Evolutionary conservation across 1,140 invertebrate species (phyloP), one percentile per base, ranked within the genome.

Genomic region (Pteromalus puparum): DNA sequence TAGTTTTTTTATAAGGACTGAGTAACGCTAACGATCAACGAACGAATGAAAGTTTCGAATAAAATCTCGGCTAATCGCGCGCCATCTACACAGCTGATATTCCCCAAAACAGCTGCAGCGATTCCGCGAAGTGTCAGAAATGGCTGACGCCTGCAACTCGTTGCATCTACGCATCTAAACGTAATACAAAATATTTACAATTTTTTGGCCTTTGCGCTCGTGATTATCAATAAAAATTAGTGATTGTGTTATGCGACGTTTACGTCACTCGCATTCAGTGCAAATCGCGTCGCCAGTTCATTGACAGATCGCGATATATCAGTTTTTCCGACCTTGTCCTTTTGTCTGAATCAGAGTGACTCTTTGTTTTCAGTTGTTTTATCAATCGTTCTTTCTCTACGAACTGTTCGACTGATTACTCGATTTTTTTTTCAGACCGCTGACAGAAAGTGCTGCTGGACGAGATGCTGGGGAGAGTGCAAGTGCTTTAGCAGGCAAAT

Each of bases 401-500:
- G 21, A 61, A 28, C 5, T 70, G 24, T 10, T 70, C 7, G 9
- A 28, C 13, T 70, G 68, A 74, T 74, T 72, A 13, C 24, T 74
- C 83, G 67, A 42, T 30, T 34, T 34, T 1, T 21, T 85, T 88
- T 88, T 21, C 72, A 91, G 90, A 81, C 86, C 87, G 24, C 48
- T 90, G 5, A 89, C 87, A 21, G 80, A 90, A 18, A 88, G 87
- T 72, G 81, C 87, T 88, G 76, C 90, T 28, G 85, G 84, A 67
- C 89, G 89, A 83, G 87, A 92, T 83, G 89, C 85, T 30, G 65
- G 86, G n/a, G 90, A 88, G 46, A 88, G 87, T 73, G 79, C 89
- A 24, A 89, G 88, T 80, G 87, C 89, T 81, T 85, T 90, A 73
- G 86, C 89, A 30, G 88, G 90, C 80, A 91, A 89, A 86, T 76